phyloP scores from a whole-genome alignment of 2,888 invertebrate species.

The Tiphia femorata region DNA sequence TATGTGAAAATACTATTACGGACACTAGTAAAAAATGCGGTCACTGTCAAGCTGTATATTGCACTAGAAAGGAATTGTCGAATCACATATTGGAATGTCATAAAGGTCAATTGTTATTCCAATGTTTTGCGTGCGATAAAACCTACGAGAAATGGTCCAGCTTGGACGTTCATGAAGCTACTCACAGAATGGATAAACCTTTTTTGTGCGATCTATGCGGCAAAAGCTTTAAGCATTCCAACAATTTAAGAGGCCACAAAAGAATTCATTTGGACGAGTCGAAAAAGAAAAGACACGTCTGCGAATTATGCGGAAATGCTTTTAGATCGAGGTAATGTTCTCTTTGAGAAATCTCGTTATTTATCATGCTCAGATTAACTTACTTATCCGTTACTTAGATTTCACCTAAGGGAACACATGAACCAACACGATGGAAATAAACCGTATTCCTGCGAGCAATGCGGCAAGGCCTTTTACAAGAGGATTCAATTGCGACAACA shows the following conservation, averaged over 20 bases:
- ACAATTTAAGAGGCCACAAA: too few species aligned
- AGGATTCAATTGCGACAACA: slow-evolving; percentile 63
- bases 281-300: background rate
- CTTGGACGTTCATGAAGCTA: slow-evolving; percentile 60
- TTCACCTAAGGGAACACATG: slow-evolving; percentile 70
- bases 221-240: too few species aligned
- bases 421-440: slow-evolving; percentile 66
- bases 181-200: slow-evolving; percentile 57
- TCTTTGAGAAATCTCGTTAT: background rate
- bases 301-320: slow-evolving; percentile 62
- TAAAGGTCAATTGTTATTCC: slow-evolving; percentile 45
- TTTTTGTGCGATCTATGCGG: slow-evolving; percentile 64
- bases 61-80: slow-evolving; percentile 48
- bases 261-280: too few species aligned
- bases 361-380: background rate
- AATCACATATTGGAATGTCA: slow-evolving; percentile 50
- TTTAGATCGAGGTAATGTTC: slow-evolving; percentile 64
- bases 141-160: slow-evolving; percentile 57
- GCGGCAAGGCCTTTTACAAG: slow-evolving; percentile 66
- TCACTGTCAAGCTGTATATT: slow-evolving; percentile 41
- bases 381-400: slow-evolving; percentile 47
- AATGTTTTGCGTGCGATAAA: slow-evolving; percentile 55
- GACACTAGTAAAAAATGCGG: slow-evolving; percentile 44
- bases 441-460: slow-evolving; percentile 66
- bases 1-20: background rate